phyloP scores from a whole-genome alignment of 1,140 invertebrate species.

The Drosophila bifasciata region DNA sequence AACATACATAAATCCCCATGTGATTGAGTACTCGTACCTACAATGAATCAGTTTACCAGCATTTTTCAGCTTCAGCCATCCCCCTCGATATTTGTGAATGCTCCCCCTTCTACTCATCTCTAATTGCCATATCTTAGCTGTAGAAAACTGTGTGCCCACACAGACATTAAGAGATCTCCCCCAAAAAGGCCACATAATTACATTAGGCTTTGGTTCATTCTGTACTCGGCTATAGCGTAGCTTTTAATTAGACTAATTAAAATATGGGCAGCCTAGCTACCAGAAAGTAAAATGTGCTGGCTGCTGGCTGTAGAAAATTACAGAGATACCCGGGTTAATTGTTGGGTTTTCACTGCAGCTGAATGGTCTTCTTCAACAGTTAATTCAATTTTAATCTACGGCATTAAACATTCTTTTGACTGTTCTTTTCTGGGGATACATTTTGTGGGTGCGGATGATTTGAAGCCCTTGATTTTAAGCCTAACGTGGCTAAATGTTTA shows the following conservation, averaged over 20 bases:
- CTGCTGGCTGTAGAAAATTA: neutral
- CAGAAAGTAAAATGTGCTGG: conserved; percentile 9
- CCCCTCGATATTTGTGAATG: conserved; percentile 14
- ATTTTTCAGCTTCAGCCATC: conserved; percentile 5
- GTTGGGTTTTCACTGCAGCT: conserved; percentile 24
- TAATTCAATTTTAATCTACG: conserved; percentile 61
- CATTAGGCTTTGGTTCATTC: conserved; percentile 37
- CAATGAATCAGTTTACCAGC: conserved; percentile 9
- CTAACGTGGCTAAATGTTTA: conserved; percentile 9
- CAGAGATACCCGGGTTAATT: conserved; percentile 8
- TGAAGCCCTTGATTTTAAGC: conserved; percentile 28
- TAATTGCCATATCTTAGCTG: conserved; percentile 42
- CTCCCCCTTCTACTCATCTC: conserved; percentile 45
- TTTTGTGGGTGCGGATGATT: conserved; percentile 21
- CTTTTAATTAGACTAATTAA: conserved; percentile 65
- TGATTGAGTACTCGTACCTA: neutral
- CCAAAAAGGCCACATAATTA: conserved; percentile 51
- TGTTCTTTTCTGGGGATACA: conserved; percentile 30
- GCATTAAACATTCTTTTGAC: conserved; percentile 49
- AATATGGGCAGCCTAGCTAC: conserved; percentile 41
- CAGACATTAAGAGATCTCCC: neutral
- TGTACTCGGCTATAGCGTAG: conserved; percentile 40
- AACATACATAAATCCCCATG: conserved; percentile 9
- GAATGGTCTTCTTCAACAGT: conserved; percentile 36
- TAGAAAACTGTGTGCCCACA: neutral